Conservation (phyloP, 1,140 invertebrate genomes). For the Tetragnatha versicolor region DNA sequence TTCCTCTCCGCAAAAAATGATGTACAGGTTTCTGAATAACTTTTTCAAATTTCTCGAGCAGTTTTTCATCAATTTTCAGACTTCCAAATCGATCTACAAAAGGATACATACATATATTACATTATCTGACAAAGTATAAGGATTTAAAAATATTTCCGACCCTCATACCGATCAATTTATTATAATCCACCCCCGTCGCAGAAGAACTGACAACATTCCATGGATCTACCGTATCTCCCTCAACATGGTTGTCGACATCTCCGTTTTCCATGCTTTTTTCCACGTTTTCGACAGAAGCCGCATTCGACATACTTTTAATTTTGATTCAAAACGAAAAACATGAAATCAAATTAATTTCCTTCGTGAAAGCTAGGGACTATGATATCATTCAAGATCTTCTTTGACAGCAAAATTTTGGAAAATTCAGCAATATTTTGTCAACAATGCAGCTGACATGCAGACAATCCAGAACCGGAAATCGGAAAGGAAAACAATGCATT, state of each 20-base stretch:
- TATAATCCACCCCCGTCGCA: slow-evolving; percentile 93
- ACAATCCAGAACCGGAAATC: no score
- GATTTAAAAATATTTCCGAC: neutral
- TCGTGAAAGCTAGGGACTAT: no score
- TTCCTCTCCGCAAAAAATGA: slow-evolving; percentile 86
- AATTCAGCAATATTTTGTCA: no score
- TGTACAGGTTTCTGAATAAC: slow-evolving; percentile 88
- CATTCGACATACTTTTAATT: neutral
- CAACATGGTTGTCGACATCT: slow-evolving; percentile 55
- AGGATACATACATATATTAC: neutral
- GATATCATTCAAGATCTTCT: no score
- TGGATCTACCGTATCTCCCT: slow-evolving; percentile 92
- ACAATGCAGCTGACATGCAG: no score
- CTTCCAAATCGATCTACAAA: slow-evolving; percentile 90
- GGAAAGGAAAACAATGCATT: no score
- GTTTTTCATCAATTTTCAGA: slow-evolving; percentile 84
- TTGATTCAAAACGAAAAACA: neutral
- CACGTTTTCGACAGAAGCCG: neutral
- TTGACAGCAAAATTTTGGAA: no score
- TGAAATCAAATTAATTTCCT: no score
- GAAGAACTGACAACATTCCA: slow-evolving; percentile 91
- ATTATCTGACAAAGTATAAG: no score
- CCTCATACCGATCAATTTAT: slow-evolving; percentile 93
- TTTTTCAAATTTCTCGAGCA: slow-evolving; percentile 86
- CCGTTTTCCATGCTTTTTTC: neutral